Percentiles rank a stretch among this genome's conserved stretches.
These are phyloP conservation scores for Mungos mungo DNA, from an alignment of 2,113 vertebrate genomes.

Conservation along the genomic window DNA sequence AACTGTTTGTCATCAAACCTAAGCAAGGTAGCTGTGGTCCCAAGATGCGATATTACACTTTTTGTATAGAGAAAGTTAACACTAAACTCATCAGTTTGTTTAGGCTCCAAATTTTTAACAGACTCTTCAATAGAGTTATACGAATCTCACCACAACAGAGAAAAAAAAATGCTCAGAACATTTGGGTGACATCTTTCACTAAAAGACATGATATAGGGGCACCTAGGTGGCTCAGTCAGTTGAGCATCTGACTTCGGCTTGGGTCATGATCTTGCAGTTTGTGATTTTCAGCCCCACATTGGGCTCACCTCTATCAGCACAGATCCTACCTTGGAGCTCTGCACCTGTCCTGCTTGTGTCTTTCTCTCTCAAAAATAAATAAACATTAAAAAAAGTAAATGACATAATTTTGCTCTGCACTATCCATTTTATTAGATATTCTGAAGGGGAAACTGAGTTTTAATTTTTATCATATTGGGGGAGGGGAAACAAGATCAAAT, in stretches of 20 bases:
- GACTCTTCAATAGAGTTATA: background rate
- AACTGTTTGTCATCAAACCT: background rate
- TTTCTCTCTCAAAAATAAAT: too few relatives aligned
- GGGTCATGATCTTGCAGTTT: too few relatives aligned
- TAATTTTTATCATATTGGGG: conserved; percentile 34
- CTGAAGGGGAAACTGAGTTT: background rate
- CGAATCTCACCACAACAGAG: background rate
- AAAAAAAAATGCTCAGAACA: background rate
- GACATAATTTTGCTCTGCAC: background rate
- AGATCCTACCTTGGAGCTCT: too few relatives aligned
- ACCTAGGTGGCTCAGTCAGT: too few relatives aligned
- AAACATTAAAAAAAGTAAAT: background rate
- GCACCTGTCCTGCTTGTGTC: too few relatives aligned
- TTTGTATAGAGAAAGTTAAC: background rate
- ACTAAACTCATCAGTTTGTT: background rate
- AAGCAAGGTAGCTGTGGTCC: background rate
- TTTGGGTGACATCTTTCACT: background rate
- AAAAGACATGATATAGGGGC: background rate
- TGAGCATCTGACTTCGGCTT: too few relatives aligned
- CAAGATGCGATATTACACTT: background rate
- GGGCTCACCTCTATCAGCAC: too few relatives aligned
- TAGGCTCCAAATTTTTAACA: background rate
- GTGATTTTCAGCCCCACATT: too few relatives aligned
- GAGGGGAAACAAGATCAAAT: background rate
- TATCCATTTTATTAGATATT: background rate